Evolutionary conservation across 1,140 invertebrate species (phyloP).

Genomic region (Drosophila nannoptera): DNA sequence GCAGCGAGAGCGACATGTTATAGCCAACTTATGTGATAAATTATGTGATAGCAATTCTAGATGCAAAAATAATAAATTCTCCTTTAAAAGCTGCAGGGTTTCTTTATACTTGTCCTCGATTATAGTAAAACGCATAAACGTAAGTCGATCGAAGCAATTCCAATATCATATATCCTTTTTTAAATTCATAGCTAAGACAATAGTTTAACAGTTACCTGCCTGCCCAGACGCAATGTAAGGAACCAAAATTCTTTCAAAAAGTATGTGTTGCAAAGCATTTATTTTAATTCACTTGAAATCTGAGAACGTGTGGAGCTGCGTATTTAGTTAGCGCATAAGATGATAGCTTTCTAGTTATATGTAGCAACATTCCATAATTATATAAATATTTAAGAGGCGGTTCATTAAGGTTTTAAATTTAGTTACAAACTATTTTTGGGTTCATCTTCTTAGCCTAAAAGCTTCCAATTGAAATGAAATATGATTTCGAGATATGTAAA

Average conservation of each 20-base stretch:
- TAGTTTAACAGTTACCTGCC: no score
- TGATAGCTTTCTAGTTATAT: conserved; percentile 29
- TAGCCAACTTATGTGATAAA: conserved; percentile 10
- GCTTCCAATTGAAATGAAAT: conserved; percentile 14
- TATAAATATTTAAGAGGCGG: conserved; percentile 1
- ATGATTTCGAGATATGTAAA: conserved; percentile 44
- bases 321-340: neutral
- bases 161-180: no score
- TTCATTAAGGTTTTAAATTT: conserved; percentile 3
- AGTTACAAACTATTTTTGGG: conserved; percentile 67
- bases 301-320: conserved; percentile 6
- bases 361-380: conserved; percentile 43
- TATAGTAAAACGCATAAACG: no score
- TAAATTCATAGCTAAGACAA: no score
- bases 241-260: no score
- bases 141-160: no score
- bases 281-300: conserved; percentile 41
- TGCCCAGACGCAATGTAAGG: no score
- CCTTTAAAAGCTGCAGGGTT: no score
- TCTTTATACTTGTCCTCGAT: no score
- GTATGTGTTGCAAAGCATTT: conserved; percentile 49
- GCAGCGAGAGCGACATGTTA: conserved; percentile 41
- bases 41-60: conserved; percentile 20
- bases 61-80: conserved; percentile 33
- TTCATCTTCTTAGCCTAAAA: conserved; percentile 47